Conservation (phyloP, 2,113 vertebrate genomes). For the Cyprinodon variegatus region DNA sequence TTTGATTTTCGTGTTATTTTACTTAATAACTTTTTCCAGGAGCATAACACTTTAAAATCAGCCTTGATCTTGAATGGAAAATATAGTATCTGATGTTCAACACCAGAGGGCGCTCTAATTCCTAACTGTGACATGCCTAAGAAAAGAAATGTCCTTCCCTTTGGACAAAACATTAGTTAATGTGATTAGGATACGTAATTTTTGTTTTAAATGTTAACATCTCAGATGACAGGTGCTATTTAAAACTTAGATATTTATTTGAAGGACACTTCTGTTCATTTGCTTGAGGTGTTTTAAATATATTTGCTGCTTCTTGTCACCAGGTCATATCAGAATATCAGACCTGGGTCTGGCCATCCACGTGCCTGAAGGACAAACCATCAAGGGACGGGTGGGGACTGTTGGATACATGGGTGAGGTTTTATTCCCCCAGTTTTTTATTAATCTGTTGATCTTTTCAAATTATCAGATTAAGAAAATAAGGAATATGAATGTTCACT, state of each 20-base stretch:
- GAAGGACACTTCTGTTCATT: not conserved
- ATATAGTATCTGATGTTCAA: not conserved
- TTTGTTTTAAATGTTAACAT: not conserved
- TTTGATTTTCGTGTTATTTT: no score
- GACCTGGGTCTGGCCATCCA: slow-evolving; percentile 94
- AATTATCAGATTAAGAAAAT: not conserved
- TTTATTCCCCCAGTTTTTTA: not conserved
- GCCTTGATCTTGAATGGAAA: no score
- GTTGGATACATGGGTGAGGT: slow-evolving; percentile 98
- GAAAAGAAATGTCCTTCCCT: not conserved
- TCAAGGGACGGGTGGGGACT: slow-evolving; percentile 95
- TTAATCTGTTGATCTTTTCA: no score
- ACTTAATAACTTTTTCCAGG: no score
- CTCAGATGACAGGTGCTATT: not conserved
- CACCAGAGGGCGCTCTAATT: slow-evolving; percentile 47
- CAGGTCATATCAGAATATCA: slow-evolving; percentile 97
- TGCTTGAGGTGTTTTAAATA: no score
- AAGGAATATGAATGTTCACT: not conserved
- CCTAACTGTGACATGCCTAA: not conserved
- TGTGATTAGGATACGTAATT: not conserved
- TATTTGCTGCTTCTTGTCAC: not conserved
- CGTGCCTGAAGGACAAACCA: slow-evolving; percentile 91
- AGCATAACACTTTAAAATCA: no score
- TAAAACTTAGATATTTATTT: not conserved
- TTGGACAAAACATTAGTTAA: not conserved